Base-by-base conservation (phyloP, 2,113 vertebrate species). In the Pituophis catenifer region DNA sequence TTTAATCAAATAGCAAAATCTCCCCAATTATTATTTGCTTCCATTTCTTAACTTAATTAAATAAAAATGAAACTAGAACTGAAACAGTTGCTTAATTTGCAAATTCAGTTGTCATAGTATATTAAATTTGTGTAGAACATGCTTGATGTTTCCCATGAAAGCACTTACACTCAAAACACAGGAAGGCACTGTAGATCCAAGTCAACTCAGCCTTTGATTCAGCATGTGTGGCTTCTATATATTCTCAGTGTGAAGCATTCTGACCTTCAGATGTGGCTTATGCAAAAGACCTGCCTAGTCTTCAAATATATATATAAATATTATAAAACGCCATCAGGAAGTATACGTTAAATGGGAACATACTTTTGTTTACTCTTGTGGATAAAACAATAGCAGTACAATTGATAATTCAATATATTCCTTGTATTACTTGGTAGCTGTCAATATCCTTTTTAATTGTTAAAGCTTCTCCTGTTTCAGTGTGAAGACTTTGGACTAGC, bases 361-460 rank as follows among this genome's bases (percentile, higher is more conserved):
- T 4, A 50, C 5, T 11, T 88, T 44, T 54, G 48, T 85, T 93
- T 70, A 88, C 5, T 57, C 50, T 50, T 48, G 33, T 54, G 57
- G 15, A 54, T 48, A 33, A 24, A 93, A 86, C 85, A 70, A 90
- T 88, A 91, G 65, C 48, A 55, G 33, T 54, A 19, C 57, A 62
- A 70, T 70, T 93, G 48, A 93, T 65, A 93, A 91, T 88, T 93
- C 26, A 86, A 70, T 12, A 88, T 13, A 38, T 88, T 58, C 57
- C 89, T 53, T 70, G 15, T 26, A 38, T 8, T 54, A 65, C n/a
- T 90, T 88, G 44, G 57, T 48, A 55, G 57, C 11, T 91, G 58
- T 26, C 24, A 65, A 55, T 24, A 44, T 21, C 11, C 55, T 52
- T 57, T 17, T n/a, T 88, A 50, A 19, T 91, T 70, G 65, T 48